These are phyloP conservation scores for Hippocampus mohnikei DNA, from an alignment of 2,113 vertebrate genomes.

Conservation along the genomic window DNA sequence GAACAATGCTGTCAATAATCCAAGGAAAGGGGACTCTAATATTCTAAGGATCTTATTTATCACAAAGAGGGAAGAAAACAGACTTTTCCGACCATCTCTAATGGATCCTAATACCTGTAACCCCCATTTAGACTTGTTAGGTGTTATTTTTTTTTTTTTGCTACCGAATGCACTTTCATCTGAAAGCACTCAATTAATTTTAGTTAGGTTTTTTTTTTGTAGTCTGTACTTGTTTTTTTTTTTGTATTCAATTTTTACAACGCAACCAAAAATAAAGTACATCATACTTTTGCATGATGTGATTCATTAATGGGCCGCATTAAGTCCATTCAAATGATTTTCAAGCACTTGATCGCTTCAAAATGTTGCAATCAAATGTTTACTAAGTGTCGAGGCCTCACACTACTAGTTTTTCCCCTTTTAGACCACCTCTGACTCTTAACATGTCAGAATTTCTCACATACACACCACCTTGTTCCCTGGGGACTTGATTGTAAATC, in stretches of 20 bases:
- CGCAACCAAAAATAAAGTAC: too few relatives aligned
- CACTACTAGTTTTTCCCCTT: neutral
- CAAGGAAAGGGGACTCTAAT: conserved; percentile 79
- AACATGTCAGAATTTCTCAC: neutral
- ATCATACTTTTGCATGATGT: too few relatives aligned
- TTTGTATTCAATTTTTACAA: neutral
- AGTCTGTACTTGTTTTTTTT: neutral
- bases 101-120: conserved; percentile 67
- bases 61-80: too few relatives aligned
- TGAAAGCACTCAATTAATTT: too few relatives aligned
- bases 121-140: conserved; percentile 49
- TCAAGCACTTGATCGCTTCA: neutral
- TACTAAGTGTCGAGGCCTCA: neutral
- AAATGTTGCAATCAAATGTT: neutral
- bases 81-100: too few relatives aligned
- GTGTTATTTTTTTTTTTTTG: too few relatives aligned
- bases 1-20: conserved; percentile 83
- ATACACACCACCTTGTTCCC: conserved; percentile 7
- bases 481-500: conserved; percentile 58
- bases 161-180: too few relatives aligned
- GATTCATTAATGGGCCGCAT: too few relatives aligned
- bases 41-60: too few relatives aligned
- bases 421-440: neutral
- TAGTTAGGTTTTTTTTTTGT: too few relatives aligned
- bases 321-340: neutral